Conservation (phyloP, 1,140 invertebrate species). For the Drosophila trapezifrons region DNA sequence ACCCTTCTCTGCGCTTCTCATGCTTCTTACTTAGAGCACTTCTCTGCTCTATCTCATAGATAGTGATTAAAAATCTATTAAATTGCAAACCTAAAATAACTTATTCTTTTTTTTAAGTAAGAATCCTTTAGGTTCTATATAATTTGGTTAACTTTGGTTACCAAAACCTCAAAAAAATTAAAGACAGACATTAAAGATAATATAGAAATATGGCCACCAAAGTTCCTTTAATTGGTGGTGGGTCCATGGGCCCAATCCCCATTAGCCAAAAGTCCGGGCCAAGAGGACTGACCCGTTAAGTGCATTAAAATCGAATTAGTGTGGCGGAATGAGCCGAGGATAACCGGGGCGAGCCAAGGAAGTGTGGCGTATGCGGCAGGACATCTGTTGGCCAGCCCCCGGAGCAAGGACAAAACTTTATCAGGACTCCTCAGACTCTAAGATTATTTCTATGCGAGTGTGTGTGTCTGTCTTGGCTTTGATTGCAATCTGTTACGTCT, state of each 20-base stretch:
- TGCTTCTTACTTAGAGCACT: too few species aligned
- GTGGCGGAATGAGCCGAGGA: not conserved
- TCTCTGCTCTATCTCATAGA: too few species aligned
- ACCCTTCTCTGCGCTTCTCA: too few species aligned
- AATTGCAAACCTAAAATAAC: too few species aligned
- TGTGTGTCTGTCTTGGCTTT: conserved; percentile 17
- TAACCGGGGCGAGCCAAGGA: not conserved
- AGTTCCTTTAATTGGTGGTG: not conserved
- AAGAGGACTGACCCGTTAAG: conserved; percentile 20
- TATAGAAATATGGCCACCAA: not conserved
- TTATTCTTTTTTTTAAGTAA: too few species aligned
- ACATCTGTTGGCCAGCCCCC: conserved; percentile 10
- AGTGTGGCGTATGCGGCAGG: not conserved
- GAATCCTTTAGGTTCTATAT: too few species aligned
- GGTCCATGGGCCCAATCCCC: not conserved
- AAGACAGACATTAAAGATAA: not conserved
- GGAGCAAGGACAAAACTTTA: conserved; percentile 36
- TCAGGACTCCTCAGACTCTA: not conserved
- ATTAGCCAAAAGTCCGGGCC: conserved; percentile 7
- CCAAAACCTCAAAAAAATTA: not conserved
- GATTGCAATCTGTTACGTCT: conserved; percentile 55
- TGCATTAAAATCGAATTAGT: conserved; percentile 72
- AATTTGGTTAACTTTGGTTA: too few species aligned
- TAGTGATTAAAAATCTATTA: too few species aligned
- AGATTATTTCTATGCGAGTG: not conserved